Evolutionary conservation across 2,113 vertebrate genomes (phyloP), one percentile per base, ranked within the genome.

Genomic region (Anoura caudifer): DNA sequence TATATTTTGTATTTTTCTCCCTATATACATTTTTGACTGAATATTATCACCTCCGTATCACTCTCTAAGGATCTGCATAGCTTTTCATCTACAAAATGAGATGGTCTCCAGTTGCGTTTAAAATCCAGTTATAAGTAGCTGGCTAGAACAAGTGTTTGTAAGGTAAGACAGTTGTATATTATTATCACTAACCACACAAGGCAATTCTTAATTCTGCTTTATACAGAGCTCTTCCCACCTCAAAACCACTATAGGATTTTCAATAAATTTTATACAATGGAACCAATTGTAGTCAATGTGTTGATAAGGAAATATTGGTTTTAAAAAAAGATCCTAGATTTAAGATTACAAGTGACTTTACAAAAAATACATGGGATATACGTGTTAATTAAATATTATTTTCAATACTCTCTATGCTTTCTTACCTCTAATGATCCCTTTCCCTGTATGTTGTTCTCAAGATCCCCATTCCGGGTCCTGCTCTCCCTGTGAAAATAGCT

Each of bases 41-140:
- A 94, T 91, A 96, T 96, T 87, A 88, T 82, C 88, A 96, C 90
- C 52, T 90, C 0, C 7, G 16, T 70, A 88, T 96, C 54, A 92
- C 79, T 97, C 69, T 97, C 86, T 93, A 85, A 95, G 79, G 86
- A 96, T 97, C 94, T 97, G 94, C 93, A 52, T 61, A 87, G 81
- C 0, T 97, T 97, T 97, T 95, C 65, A 96, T 86, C 52, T 95
- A 93, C 95, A 97, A 89, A 73, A 85, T 80, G 85, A 94, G 22
- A 17, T 77, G 4, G 61, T 73, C 45, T 97, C 87, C 54, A 95
- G 76, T 61, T 97, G 72, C 86, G 90, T 97, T 97, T 98, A 97
- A 84, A 90, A 87, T 96, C 91, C 0, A 5, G 43, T 89, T 69
- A 90, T 98, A 96, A 97, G 96, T 80, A 95, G 96, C 92, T 77